Evolutionary conservation across 2,113 vertebrate genomes (phyloP).

Genomic region (Cyanistes caeruleus): DNA sequence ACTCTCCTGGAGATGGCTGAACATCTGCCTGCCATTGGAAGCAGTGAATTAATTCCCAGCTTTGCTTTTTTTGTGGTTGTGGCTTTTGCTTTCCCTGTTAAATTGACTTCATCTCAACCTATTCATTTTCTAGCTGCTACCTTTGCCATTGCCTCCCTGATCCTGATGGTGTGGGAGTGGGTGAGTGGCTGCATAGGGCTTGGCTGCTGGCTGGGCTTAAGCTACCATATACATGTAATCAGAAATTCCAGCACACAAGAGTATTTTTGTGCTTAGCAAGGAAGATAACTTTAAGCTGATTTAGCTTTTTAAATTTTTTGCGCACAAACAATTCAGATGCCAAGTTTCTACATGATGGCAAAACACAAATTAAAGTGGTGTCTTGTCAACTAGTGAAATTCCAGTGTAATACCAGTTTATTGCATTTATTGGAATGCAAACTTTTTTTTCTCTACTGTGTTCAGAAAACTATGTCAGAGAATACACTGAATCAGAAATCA

Average conservation of each 20-base stretch:
- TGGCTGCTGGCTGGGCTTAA: neutral
- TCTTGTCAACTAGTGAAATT: conserved; percentile 15
- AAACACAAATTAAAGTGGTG: conserved; percentile 9
- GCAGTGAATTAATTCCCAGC: neutral
- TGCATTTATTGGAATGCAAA: neutral
- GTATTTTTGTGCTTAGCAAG: neutral
- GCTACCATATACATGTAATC: neutral
- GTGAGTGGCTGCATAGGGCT: neutral
- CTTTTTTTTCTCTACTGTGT: neutral
- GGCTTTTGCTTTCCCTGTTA: neutral
- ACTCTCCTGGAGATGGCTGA: neutral
- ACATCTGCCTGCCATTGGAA: neutral
- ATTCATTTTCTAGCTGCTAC: neutral
- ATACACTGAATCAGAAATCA: conserved; percentile 27
- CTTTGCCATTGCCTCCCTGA: neutral
- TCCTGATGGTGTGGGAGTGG: neutral
- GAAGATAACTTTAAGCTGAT: neutral
- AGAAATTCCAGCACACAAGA: neutral
- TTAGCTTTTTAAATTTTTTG: neutral
- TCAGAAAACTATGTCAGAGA: neutral
- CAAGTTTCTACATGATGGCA: neutral
- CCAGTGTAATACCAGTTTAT: conserved; percentile 1
- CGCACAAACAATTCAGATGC: neutral
- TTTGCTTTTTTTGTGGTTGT: neutral
- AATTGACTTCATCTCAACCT: neutral